Evolutionary conservation across 64 coral and sea anemone species (phyloP).

Genomic region (Orbicella faveolata): DNA sequence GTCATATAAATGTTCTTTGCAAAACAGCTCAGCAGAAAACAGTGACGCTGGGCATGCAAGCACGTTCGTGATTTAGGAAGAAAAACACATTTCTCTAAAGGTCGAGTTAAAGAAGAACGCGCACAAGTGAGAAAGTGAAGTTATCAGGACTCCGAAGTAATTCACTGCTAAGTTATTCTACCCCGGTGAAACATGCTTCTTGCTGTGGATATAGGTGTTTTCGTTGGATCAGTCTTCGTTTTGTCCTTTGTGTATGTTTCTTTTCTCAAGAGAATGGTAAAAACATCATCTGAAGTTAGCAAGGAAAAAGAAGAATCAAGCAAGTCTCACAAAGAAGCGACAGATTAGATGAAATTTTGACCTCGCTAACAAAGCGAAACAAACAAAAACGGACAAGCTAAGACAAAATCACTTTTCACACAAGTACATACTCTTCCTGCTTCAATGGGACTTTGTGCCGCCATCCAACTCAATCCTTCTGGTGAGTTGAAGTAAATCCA

Average conservation of each 20-base stretch:
- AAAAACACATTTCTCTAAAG: neutral
- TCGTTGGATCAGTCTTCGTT: conserved; percentile 6
- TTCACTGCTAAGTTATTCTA: neutral
- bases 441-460: too few relatives aligned
- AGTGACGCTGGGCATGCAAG: neutral
- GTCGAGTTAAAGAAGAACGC: neutral
- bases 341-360: neutral
- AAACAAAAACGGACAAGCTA: neutral
- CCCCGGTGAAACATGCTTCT: neutral
- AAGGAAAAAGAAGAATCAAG: neutral
- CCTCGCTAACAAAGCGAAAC: neutral
- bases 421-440: too few relatives aligned
- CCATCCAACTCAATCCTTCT: too few relatives aligned
- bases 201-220: conserved; percentile 13
- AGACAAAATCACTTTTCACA: too few relatives aligned
- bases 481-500: too few relatives aligned
- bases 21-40: conserved; percentile 14
- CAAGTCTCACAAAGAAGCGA: neutral
- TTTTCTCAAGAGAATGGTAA: conserved; percentile 33
- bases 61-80: neutral
- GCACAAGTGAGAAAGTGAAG: neutral
- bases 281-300: conserved; percentile 29
- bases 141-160: neutral
- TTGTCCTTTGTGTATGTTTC: conserved; percentile 23
- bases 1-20: neutral